phyloP scores from a whole-genome alignment of 2,113 vertebrate species.

The Caracal caracal region DNA sequence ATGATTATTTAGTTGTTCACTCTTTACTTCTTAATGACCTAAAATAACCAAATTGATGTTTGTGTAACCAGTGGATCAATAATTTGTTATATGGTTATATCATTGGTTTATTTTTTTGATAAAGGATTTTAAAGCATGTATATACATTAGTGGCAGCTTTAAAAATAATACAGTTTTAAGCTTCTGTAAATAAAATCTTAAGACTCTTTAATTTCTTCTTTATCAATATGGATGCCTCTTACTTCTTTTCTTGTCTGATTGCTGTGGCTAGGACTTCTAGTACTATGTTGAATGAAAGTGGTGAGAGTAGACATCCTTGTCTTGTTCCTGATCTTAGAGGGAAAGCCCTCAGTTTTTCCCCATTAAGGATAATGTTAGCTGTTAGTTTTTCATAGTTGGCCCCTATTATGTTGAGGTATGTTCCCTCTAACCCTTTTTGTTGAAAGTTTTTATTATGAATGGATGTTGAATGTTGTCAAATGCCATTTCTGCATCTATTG shows the following conservation, averaged over 20 bases:
- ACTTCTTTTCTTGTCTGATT: not conserved
- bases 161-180: not conserved
- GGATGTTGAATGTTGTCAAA: not conserved
- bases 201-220: not conserved
- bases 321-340: not conserved
- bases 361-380: not conserved
- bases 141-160: not conserved
- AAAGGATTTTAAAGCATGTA: not conserved
- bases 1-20: not conserved
- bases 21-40: not conserved
- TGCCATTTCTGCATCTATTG: not conserved
- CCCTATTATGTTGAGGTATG: not conserved
- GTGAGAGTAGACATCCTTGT: not conserved
- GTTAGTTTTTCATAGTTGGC: not conserved
- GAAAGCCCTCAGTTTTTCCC: not conserved
- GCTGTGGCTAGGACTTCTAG: not conserved
- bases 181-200: not conserved
- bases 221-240: not conserved
- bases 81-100: not conserved
- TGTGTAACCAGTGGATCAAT: not conserved
- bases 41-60: not conserved
- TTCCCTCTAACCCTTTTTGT: not conserved
- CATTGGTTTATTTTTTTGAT: not conserved
- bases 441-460: not conserved
- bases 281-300: not conserved